phyloP scores from a whole-genome alignment of 2,888 invertebrate species.

The Tortricodes alternella region DNA sequence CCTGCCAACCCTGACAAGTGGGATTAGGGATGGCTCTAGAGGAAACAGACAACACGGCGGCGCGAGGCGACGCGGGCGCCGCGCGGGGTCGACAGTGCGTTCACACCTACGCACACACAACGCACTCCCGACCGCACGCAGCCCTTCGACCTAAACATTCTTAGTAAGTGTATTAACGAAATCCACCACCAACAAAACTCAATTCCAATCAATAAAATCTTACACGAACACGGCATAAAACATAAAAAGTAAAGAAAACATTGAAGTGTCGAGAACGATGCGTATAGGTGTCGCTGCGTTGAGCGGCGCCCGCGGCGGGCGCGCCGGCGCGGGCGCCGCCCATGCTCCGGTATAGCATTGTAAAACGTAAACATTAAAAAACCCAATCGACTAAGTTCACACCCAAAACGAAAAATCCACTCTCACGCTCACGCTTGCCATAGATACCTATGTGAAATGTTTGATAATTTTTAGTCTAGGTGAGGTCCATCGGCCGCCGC shows the following conservation, averaged over 20 bases:
- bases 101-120: slow-evolving; percentile 71
- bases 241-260: slow-evolving; percentile 76
- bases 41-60: slow-evolving; percentile 36
- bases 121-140: slow-evolving; percentile 49
- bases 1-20: slow-evolving; percentile 44
- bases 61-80: slow-evolving; percentile 39
- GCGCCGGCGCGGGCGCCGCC: slow-evolving; percentile 66
- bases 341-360: slow-evolving; percentile 74
- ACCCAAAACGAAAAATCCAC: slow-evolving; percentile 83
- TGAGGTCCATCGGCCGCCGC: slow-evolving; percentile 77
- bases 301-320: slow-evolving; percentile 70
- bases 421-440: slow-evolving; percentile 83
- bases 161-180: slow-evolving; percentile 80
- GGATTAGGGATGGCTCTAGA: slow-evolving; percentile 23
- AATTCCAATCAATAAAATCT: slow-evolving; percentile 80
- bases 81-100: slow-evolving; percentile 53
- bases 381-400: slow-evolving; percentile 83
- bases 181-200: slow-evolving; percentile 83
- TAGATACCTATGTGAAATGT: slow-evolving; percentile 83
- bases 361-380: slow-evolving; percentile 82
- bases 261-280: slow-evolving; percentile 79
- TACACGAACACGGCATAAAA: slow-evolving; percentile 83
- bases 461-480: slow-evolving; percentile 78
- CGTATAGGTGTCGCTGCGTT: slow-evolving; percentile 69
- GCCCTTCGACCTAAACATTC: slow-evolving; percentile 42